Percentiles rank a stretch among this genome's conserved stretches.
These are phyloP conservation scores for Pristionchus mayeri DNA, from an alignment of 2,888 invertebrate genomes.

Conservation along the genomic window DNA sequence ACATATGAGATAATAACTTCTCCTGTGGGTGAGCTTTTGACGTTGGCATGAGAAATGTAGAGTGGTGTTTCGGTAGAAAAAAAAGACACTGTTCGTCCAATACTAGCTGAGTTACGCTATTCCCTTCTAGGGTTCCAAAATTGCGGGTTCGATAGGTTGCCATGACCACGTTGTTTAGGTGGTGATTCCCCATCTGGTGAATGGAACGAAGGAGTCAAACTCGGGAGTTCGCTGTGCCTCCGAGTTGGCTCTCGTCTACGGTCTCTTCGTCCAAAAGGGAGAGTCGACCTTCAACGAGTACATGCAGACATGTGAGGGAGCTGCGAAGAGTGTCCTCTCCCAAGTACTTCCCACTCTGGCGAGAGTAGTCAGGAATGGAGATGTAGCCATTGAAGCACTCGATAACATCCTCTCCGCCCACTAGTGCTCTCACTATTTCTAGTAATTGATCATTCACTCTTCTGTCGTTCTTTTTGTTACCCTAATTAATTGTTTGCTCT, in stretches of 20 bases:
- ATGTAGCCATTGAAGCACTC: conserved; percentile 58
- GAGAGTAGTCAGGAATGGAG: conserved; percentile 59
- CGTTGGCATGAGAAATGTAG: too few species aligned
- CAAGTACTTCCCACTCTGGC: conserved; percentile 56
- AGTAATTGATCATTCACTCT: neutral
- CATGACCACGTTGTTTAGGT: too few species aligned
- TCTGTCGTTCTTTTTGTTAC: neutral
- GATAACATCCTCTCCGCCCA: conserved; percentile 57
- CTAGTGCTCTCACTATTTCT: too few species aligned
- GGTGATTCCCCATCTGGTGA: conserved; percentile 91
- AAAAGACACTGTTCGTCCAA: conserved; percentile 6
- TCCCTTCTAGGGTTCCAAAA: too few species aligned
- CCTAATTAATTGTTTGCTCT: conserved; percentile 41
- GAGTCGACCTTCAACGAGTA: conserved; percentile 64
- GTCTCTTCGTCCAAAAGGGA: conserved; percentile 86
- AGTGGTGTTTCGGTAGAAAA: neutral
- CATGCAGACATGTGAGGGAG: conserved; percentile 24
- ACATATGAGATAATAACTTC: too few species aligned
- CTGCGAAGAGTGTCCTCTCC: conserved; percentile 52
- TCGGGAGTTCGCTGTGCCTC: conserved; percentile 93
- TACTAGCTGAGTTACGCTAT: too few species aligned
- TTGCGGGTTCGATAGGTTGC: too few species aligned
- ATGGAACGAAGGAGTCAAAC: conserved; percentile 98
- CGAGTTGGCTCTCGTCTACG: conserved; percentile 90
- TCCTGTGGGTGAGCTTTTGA: too few species aligned